Base-by-base conservation (phyloP, 2,797 vertebrate species). In the Acanthurus tractus region DNA sequence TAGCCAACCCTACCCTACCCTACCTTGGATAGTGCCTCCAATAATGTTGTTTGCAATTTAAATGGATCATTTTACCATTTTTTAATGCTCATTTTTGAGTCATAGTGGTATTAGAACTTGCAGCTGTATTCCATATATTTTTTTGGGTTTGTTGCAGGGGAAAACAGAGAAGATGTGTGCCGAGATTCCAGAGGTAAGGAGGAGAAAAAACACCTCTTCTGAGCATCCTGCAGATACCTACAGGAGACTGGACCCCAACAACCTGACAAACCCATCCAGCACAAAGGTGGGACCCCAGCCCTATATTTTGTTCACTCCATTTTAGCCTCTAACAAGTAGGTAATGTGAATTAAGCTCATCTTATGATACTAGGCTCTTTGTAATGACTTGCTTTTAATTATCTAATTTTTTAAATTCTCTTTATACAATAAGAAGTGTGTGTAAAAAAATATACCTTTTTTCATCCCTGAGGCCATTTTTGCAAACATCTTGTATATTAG, bases 251-350 rank as follows among this genome's bases (percentile, higher is more conserved):
- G 20, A 42, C 20, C 10, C 14, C 45, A 78, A 18, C 38, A 70
- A 15, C 23, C 56, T 45, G 20, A 53, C 75, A 13, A 46, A 71
- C 69, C 11, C 36, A 12, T 14, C 34, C 23, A 52, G 29, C 15
- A 15, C 66, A 2, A 83, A 79, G 84, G 90, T 89, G 40, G 42
- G 75, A 71, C 6, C 25, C 69, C 23, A 65, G 1, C 5, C 25
- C n/a, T 64, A 6, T 34, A 4, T 58, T 13, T 6, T 48, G 52
- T 15, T 36, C 12, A 25, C 53, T 54, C 6, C n/a, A 42, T n/a
- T 3, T 63, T 34, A 57, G 17, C n/a, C 18, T 54, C n/a, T 36
- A 13, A 23, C 50, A 70, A 56, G 12, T 14, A 58, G 6, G 46
- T 23, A 25, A 36, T 55, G 36, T 59, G 34, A 66, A 46, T 18